Conservation (phyloP, 2,797 vertebrate species). For the Ispidina lecontei region DNA sequence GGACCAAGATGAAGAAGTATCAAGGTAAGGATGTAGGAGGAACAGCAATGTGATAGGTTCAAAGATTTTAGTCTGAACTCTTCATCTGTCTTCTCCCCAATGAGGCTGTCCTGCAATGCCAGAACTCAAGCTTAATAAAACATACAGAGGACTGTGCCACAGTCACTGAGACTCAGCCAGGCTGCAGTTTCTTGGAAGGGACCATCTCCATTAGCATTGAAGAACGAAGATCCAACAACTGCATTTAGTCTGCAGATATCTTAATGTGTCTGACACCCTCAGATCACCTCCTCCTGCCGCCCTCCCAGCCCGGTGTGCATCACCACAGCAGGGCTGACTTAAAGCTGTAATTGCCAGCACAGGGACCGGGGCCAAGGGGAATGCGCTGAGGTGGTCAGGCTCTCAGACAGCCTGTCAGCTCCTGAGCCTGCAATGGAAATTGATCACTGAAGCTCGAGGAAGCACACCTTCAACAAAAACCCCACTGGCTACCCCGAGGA, state of each 20-base stretch:
- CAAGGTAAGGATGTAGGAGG: not conserved
- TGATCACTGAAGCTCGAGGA: not conserved
- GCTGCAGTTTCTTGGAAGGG: not conserved
- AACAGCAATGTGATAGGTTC: not conserved
- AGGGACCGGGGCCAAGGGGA: not conserved
- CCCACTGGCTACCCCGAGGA: not conserved
- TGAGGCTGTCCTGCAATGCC: not conserved
- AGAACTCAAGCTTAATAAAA: not conserved
- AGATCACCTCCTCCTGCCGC: not conserved
- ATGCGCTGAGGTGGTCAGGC: not conserved
- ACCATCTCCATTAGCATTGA: not conserved
- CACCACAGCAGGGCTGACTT: not conserved
- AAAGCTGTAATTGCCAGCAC: not conserved
- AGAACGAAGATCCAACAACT: not conserved
- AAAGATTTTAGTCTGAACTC: not conserved
- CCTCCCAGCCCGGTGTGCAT: not conserved
- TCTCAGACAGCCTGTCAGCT: not conserved
- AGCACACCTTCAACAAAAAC: not conserved
- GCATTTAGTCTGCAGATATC: not conserved
- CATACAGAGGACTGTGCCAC: not conserved
- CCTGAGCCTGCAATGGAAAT: not conserved
- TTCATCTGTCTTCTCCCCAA: not conserved
- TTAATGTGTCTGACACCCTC: not conserved
- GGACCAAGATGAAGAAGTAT: not conserved
- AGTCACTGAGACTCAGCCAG: not conserved